Conservation (phyloP, 2,113 vertebrate species). For the Alces alces region DNA sequence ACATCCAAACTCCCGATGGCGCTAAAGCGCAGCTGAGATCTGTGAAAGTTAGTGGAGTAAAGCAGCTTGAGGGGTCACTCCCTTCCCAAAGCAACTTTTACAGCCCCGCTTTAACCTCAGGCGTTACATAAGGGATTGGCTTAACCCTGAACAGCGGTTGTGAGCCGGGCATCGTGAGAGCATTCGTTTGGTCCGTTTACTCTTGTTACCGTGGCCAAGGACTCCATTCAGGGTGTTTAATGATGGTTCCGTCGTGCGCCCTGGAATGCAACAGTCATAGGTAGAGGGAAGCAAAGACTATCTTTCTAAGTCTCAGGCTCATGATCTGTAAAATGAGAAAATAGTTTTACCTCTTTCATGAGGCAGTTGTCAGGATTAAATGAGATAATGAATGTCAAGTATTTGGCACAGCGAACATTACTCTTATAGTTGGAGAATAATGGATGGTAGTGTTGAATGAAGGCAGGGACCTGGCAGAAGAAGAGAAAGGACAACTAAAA, state of each 20-base stretch:
- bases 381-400: not conserved
- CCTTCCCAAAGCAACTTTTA: not conserved
- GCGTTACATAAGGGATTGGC: not conserved
- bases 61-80: not conserved
- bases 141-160: not conserved
- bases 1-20: rapidly evolving
- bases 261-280: not conserved
- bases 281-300: not conserved
- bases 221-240: not conserved
- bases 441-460: not conserved
- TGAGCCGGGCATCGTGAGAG: not conserved
- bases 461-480: not conserved
- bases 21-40: not conserved
- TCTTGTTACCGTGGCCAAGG: not conserved
- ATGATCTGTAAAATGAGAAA: not conserved
- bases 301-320: not conserved
- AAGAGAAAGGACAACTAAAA: not conserved
- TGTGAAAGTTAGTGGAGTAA: not conserved
- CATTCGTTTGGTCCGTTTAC: not conserved
- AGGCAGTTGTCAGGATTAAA: not conserved
- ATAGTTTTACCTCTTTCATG: not conserved
- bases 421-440: not conserved
- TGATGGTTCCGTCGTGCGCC: not conserved
- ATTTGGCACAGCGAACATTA: not conserved
- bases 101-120: not conserved